Conservation (phyloP, 2,113 vertebrate species). For the Serinus canaria region DNA sequence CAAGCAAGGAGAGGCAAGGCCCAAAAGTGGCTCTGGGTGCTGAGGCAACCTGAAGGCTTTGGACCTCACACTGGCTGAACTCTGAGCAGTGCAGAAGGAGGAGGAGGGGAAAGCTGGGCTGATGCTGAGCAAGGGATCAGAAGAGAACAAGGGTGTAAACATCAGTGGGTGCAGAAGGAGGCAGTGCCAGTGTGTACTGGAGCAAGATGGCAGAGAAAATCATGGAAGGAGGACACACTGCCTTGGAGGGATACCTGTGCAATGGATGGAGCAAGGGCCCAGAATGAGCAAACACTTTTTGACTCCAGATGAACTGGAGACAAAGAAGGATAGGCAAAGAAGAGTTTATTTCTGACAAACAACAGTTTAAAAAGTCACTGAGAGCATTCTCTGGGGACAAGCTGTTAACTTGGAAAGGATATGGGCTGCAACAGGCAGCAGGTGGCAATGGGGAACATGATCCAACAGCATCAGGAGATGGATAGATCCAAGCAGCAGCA, state of each 20-base stretch:
- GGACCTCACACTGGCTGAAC: neutral
- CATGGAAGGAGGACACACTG: neutral
- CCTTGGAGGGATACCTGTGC: neutral
- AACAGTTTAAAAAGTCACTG: neutral
- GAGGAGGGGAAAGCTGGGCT: neutral
- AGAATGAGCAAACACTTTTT: neutral
- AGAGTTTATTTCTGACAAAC: neutral
- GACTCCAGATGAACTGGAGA: neutral
- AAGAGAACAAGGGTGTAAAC: neutral
- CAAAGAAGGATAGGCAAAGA: neutral
- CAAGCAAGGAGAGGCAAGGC: neutral
- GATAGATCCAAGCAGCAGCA: neutral
- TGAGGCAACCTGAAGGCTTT: neutral
- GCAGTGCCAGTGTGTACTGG: neutral
- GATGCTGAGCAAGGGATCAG: neutral
- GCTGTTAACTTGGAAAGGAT: neutral
- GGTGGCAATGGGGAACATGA: neutral
- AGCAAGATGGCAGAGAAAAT: neutral
- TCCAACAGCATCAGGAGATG: neutral
- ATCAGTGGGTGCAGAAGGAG: neutral
- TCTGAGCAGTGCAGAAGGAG: neutral
- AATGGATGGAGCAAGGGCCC: neutral
- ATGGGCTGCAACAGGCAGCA: neutral
- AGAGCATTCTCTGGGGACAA: neutral
- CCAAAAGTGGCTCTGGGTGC: neutral